A percentile compares a stretch with the other conserved stretches of the same genome.
Evolutionary conservation across 2,888 invertebrate genomes (phyloP).

Genomic region (Agrenia bidenticulata): DNA sequence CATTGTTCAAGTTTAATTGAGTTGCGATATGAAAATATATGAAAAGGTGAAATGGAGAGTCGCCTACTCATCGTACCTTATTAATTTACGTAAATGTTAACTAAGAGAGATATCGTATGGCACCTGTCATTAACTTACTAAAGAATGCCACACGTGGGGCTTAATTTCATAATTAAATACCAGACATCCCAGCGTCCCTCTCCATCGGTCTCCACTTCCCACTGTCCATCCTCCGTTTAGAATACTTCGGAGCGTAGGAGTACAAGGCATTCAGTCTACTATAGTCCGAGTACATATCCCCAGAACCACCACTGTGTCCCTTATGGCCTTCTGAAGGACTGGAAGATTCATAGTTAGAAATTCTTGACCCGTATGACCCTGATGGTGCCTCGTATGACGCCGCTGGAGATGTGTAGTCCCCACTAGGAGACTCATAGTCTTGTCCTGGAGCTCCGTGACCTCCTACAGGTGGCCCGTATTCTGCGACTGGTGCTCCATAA

Average conservation of each 20-base stretch:
- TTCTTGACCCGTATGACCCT: neutral
- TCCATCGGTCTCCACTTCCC: neutral
- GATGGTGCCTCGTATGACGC: neutral
- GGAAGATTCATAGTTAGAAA: too few relatives aligned
- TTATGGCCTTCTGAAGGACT: neutral
- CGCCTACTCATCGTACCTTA: too few relatives aligned
- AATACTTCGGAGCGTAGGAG: neutral
- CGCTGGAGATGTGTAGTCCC: neutral
- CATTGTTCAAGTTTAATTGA: too few relatives aligned
- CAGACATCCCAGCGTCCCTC: neutral
- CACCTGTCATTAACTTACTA: neutral
- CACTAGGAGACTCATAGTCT: neutral
- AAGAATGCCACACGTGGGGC: too few relatives aligned
- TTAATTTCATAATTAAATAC: constrained; percentile 11
- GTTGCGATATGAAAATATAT: too few relatives aligned
- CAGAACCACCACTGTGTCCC: neutral
- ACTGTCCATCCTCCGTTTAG: too few relatives aligned
- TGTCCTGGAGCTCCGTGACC: constrained; percentile 10
- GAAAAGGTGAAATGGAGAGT: too few relatives aligned
- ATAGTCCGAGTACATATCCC: neutral
- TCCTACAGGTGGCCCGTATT: neutral
- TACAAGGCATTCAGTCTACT: neutral
- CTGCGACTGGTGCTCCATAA: neutral
- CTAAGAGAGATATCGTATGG: neutral
- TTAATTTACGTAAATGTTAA: too few relatives aligned